Evolutionary conservation across 2,888 invertebrate species (phyloP).

Genomic region (Cistogaster globosa): DNA sequence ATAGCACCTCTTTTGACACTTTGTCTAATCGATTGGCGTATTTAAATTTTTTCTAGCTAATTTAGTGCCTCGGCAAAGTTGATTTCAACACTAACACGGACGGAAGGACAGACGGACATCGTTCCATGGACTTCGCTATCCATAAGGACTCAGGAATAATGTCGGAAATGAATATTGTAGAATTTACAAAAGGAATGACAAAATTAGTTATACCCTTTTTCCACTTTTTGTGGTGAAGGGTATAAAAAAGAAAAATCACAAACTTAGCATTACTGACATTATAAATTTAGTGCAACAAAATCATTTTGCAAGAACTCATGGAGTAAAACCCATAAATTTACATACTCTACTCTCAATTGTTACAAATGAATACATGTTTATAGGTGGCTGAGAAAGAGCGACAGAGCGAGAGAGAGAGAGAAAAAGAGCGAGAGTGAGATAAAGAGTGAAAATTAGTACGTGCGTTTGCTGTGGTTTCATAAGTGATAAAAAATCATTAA

Average conservation of each 20-base stretch:
- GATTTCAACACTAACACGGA: no score
- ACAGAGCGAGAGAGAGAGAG: background rate
- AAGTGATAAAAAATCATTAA: constrained; percentile 68
- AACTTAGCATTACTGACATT: background rate
- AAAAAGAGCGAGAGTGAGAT: background rate
- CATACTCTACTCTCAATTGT: constrained; percentile 19
- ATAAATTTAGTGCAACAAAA: constrained; percentile 22
- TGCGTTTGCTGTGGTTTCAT: constrained; percentile 35
- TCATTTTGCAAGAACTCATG: constrained; percentile 51
- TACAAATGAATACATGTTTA: background rate
- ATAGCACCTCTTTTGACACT: no score
- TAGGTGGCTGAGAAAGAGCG: background rate
- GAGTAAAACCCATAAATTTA: background rate
- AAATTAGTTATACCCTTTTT: no score
- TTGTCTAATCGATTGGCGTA: no score
- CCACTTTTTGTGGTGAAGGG: no score
- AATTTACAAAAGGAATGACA: no score
- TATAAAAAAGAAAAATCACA: background rate
- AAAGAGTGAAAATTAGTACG: background rate
- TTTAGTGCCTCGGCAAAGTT: no score
- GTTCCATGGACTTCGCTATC: no score
- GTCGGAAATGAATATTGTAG: no score
- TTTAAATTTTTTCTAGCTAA: no score
- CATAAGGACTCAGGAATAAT: no score
- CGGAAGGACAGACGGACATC: no score